A percentile compares a stretch with the other conserved stretches of the same genome.
These are phyloP conservation scores for Trinorchestia longiramus DNA, from an alignment of 1,140 invertebrate species.

Conservation along the genomic window DNA sequence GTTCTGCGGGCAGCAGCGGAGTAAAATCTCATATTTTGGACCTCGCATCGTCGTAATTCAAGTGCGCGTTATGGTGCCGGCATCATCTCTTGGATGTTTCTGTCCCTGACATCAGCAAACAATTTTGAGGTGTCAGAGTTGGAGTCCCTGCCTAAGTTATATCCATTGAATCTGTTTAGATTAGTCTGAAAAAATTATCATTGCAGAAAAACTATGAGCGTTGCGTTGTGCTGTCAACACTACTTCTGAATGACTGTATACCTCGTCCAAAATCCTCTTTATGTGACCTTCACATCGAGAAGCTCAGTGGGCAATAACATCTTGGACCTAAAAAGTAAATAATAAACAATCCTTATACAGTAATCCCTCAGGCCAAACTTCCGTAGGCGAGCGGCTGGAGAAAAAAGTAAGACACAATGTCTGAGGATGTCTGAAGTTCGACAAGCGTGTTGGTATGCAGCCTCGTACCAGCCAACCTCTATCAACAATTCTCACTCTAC, in stretches of 20 bases:
- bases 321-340: background rate
- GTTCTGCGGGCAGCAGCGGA: background rate
- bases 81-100: background rate
- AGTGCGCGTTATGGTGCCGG: background rate
- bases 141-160: background rate
- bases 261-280: background rate
- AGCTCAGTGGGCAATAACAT: background rate
- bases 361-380: background rate
- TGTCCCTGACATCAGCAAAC: background rate
- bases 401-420: background rate
- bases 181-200: background rate
- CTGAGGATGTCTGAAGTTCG: background rate
- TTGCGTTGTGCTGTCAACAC: background rate
- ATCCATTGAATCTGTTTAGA: background rate
- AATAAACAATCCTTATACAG: background rate
- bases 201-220: too few species aligned
- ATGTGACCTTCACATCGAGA: background rate
- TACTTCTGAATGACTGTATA: background rate
- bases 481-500: background rate
- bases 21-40: background rate
- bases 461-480: background rate
- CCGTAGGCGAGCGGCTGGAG: background rate
- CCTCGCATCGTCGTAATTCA: background rate
- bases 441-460: background rate
- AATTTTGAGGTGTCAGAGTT: background rate